These are phyloP conservation scores for Choristoneura fumiferana DNA, from an alignment of 1,140 invertebrate genomes.

Conservation along the genomic window DNA sequence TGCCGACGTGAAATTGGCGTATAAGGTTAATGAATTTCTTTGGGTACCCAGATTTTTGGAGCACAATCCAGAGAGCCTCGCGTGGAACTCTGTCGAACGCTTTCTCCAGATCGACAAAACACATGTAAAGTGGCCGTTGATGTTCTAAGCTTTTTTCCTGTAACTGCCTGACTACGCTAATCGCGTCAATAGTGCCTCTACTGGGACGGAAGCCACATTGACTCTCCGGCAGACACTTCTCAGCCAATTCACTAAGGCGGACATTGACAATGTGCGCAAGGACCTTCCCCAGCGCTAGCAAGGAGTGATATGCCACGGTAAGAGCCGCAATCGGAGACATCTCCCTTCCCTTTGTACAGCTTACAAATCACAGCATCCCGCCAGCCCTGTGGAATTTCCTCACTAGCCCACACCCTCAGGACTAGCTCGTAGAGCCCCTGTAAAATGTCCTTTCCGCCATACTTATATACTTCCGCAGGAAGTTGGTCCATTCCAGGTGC, in stretches of 20 bases:
- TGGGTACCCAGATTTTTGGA: constrained; percentile 21
- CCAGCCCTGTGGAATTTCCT: too few relatives aligned
- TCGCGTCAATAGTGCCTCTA: constrained; percentile 36
- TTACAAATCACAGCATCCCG: constrained; percentile 15
- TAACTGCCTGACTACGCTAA: constrained; percentile 31
- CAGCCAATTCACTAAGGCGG: constrained; percentile 22
- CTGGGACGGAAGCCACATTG: constrained; percentile 32
- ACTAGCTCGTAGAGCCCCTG: too few relatives aligned
- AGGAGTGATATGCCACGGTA: constrained; percentile 32
- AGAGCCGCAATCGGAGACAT: constrained; percentile 28
- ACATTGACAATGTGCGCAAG: constrained; percentile 17
- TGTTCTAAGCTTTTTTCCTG: constrained; percentile 38
- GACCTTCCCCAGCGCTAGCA: constrained; percentile 27
- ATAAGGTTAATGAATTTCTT: constrained; percentile 23
- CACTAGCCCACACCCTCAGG: too few relatives aligned
- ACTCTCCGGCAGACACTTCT: constrained; percentile 30
- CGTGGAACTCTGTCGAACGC: constrained; percentile 30
- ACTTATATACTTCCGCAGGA: background rate
- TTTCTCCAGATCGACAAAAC: constrained; percentile 39
- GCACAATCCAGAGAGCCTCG: constrained; percentile 21
- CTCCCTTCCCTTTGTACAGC: constrained; percentile 32
- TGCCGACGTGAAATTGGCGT: constrained; percentile 26
- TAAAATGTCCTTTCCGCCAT: background rate
- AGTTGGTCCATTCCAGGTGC: background rate
- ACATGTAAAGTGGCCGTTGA: constrained; percentile 27